Conservation (phyloP, 2,113 vertebrate genomes). For the Pseudorhombus dupliciocellatus region DNA sequence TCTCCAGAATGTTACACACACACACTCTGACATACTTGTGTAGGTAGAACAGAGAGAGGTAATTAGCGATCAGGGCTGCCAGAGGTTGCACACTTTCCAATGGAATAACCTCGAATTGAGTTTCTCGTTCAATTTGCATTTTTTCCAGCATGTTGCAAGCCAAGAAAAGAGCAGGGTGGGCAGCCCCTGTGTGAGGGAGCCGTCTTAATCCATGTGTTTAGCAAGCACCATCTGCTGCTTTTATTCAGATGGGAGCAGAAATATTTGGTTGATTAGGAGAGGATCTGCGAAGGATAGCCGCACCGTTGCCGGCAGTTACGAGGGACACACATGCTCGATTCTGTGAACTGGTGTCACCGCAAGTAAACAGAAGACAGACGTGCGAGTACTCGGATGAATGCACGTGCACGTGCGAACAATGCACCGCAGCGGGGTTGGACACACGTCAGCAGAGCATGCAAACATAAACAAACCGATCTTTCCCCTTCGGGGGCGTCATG, state of each 20-base stretch:
- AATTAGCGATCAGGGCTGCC: slow-evolving; percentile 12
- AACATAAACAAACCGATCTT: not conserved
- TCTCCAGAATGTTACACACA: not conserved
- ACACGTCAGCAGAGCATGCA: not conserved
- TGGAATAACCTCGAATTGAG: slow-evolving; percentile 35
- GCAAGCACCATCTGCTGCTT: slow-evolving; percentile 73
- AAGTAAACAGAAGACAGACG: slow-evolving; percentile 28
- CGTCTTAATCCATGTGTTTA: slow-evolving; percentile 71
- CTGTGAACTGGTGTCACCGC: slow-evolving; percentile 49
- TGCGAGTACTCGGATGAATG: not conserved
- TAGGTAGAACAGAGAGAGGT: not conserved
- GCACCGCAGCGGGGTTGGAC: not conserved
- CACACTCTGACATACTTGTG: not conserved
- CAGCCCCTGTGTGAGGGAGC: slow-evolving; percentile 64
- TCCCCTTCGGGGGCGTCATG: too few relatives aligned
- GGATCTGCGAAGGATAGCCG: slow-evolving; percentile 59
- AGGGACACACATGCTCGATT: slow-evolving; percentile 42
- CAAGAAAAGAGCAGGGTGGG: slow-evolving; percentile 64
- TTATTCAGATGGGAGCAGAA: slow-evolving; percentile 68
- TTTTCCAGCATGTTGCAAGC: slow-evolving; percentile 39
- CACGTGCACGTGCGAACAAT: not conserved
- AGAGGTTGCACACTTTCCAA: slow-evolving; percentile 14
- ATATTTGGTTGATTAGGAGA: slow-evolving; percentile 74
- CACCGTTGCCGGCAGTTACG: slow-evolving; percentile 49
- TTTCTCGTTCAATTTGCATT: slow-evolving; percentile 38